Base-by-base conservation (phyloP, 2,113 vertebrate species). In the Prionailurus viverrinus region DNA sequence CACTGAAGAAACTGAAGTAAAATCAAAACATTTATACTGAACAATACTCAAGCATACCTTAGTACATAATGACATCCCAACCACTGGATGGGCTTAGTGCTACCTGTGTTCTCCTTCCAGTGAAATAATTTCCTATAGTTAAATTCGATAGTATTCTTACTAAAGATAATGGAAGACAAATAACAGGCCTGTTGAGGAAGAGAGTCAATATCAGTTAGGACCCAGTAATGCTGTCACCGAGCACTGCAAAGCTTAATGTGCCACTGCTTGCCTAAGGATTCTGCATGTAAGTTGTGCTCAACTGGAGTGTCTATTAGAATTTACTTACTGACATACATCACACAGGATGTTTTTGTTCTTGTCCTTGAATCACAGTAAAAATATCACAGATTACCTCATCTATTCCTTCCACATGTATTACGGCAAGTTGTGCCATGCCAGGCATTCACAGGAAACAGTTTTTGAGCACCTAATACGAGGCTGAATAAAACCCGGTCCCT, bases 101-200 rank as follows among this genome's bases (percentile, higher is more conserved):
- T 74, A 23, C 36, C 41, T 84, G 33, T 39, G n/a, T 48, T 45
- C n/a, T 18, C 61, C 55, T 82, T 91, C 63, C n/a, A 66, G 51
- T 39, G 15, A 92, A 93, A 78, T n/a, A 12, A 6, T 79, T 73
- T 71, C 41, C 80, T 94, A 82, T 13, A 2, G 14, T 84, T 76
- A 76, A 76, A 84, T 53, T 21, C 3, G 9, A 76, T 6, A 4
- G 15, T 25, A 48, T 89, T 93, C 23, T 94, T 74, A 81, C 5
- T 61, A 88, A 19, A 87, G 94, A 31, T 55, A 61, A 36, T 7
- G 33, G 80, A 39, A 92, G 91, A 88, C 53, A 95, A 66, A 81
- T 7, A 80, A 80, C 3, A 48, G 33, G 80, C 18, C 51, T 23
- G 29, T 31, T 0, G 3, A 74, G 73, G 41, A 41, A 73, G 51